These are phyloP conservation scores for Physella acuta DNA, from an alignment of 1,140 invertebrate genomes.

Conservation along the genomic window DNA sequence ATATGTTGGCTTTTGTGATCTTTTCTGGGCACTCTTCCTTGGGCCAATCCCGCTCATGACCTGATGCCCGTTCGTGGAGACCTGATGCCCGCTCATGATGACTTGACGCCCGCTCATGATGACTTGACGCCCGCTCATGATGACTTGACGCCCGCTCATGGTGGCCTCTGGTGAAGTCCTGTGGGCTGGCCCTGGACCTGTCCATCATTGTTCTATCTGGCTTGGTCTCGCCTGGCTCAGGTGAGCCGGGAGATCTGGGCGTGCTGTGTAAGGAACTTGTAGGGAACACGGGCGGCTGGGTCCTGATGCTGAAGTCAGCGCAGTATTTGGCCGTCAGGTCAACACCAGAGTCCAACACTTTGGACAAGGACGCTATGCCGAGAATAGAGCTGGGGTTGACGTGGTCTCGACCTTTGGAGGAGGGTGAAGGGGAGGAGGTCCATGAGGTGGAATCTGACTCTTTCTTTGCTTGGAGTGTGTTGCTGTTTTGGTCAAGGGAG, in stretches of 20 bases:
- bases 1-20: conserved; percentile 12
- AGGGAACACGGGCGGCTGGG: conserved; percentile 17
- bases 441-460: conserved; percentile 15
- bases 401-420: conserved; percentile 3
- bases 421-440: conserved; percentile 8
- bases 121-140: background rate
- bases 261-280: background rate
- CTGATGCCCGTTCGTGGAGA: background rate
- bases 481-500: conserved; percentile 22
- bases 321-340: conserved; percentile 20
- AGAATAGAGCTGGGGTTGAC: background rate
- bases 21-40: background rate
- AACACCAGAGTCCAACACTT: conserved; percentile 6
- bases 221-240: conserved; percentile 22
- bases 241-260: background rate
- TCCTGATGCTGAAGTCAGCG: conserved; percentile 17
- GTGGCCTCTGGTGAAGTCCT: background rate
- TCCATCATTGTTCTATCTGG: background rate
- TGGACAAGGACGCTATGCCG: background rate
- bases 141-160: background rate
- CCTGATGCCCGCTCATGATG: too few relatives aligned
- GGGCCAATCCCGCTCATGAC: background rate
- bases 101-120: too few relatives aligned
- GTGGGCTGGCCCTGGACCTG: background rate
- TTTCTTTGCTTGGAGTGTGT: conserved; percentile 13